Base-by-base conservation (phyloP, 2,888 invertebrate genomes). In the Lamproptera curius region DNA sequence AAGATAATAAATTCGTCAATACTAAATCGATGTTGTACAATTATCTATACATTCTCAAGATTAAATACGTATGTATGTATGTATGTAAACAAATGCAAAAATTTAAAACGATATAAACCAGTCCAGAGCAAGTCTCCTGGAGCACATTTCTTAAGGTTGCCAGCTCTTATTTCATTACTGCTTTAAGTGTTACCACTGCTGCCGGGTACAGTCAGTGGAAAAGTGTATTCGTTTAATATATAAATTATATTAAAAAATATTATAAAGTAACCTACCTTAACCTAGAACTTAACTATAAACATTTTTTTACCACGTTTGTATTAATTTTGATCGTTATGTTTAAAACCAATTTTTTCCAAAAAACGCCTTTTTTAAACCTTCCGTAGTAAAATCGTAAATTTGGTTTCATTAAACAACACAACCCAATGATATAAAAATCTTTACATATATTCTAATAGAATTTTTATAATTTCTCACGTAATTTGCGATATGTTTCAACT, bases 141-240 rank as follows among this genome's bases (percentile, higher is more conserved):
- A 20, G 36, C 49, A 20, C 49, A 40, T 39, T 40, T 43, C 48
- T 35, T 11, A 34, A 16, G 23, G 17, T 16, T 33, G n/a, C n/a
- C n/a, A n/a, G 38, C 35, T 48, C 39, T 39, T 39, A 39, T 48
- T 43, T 39, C 43, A 43, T 43, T 43, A 39, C 42, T 38, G 16
- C 16, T 40, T 42, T 17, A 26, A 43, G 16, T 42, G 14, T 43
- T 40, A 34, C 40, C 39, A 2, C 17, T 38, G 16, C 16, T 36
- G 16, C 13, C 2, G 16, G 9, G 46, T 46, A 46, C 46, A 46
- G 46, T 46, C 36, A 8, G 28, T 1, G 34, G 28, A 41, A 40
- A 46, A 46, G 39, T 16, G 11, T 14, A 36, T 16, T 23, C 5
- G 20, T 13, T 4, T 11, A 23, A 33, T 28, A 10, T 28, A 28